Percentiles rank a stretch among this genome's conserved stretches.
These are phyloP conservation scores for Chondrilla cf. caribensis DNA, from an alignment of 37 sponge, comb jelly and placozoan genomes.

Conservation along the genomic window DNA sequence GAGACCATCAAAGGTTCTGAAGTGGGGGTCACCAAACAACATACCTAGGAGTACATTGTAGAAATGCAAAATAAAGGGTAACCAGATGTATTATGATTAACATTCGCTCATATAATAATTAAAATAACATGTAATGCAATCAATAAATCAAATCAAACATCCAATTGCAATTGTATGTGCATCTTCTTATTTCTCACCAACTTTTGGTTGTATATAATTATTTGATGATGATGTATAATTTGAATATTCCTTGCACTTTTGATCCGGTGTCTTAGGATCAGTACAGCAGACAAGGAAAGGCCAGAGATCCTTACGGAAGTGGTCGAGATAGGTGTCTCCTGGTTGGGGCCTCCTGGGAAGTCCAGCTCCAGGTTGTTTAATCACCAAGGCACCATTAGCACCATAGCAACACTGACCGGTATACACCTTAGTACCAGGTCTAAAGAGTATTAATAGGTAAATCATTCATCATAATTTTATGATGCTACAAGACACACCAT, in stretches of 20 bases:
- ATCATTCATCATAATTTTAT: too few species aligned
- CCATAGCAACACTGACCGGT: slow-evolving; percentile 1
- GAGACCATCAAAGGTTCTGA: slow-evolving; percentile 23
- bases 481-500: too few species aligned
- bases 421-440: not conserved
- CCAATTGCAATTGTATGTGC: too few species aligned
- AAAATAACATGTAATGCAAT: too few species aligned
- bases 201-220: not conserved
- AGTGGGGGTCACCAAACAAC: slow-evolving; percentile 14
- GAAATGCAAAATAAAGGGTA: too few species aligned
- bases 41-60: not conserved
- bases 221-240: not conserved
- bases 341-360: not conserved
- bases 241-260: not conserved
- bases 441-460: too few species aligned
- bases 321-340: not conserved
- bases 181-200: too few species aligned
- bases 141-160: too few species aligned
- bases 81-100: too few species aligned
- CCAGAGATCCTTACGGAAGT: slow-evolving; percentile 3
- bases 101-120: too few species aligned
- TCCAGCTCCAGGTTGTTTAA: not conserved
- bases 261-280: not conserved
- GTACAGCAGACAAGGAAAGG: slow-evolving; percentile 11
- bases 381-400: not conserved